phyloP scores from a whole-genome alignment of 2,113 vertebrate species.

The Gopherus evgoodei region DNA sequence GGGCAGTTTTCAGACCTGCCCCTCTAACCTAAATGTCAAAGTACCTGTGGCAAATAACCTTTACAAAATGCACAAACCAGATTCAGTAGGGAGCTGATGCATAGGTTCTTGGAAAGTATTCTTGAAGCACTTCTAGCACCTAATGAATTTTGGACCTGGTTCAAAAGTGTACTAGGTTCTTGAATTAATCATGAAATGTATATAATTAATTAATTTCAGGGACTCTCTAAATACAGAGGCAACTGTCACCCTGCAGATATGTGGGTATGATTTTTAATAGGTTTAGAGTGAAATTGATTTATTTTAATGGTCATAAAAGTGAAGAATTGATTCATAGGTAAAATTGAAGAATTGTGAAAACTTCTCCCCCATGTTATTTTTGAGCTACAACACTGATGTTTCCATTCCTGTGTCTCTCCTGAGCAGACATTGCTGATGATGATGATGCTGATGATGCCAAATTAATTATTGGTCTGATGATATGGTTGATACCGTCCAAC shows the following conservation, averaged over 20 bases:
- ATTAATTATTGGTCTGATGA: not conserved
- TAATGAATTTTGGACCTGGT: not conserved
- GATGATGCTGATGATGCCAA: not conserved
- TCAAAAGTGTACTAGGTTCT: not conserved
- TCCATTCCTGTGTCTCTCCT: not conserved
- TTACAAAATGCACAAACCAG: not conserved
- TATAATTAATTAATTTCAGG: not conserved
- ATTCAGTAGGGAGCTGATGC: conserved; percentile 1
- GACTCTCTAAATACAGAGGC: not conserved
- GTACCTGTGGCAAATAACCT: not conserved
- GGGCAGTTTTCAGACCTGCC: not conserved
- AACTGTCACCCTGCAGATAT: not conserved
- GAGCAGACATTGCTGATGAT: not conserved
- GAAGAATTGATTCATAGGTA: not conserved
- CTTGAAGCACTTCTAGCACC: not conserved
- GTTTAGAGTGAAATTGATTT: not conserved
- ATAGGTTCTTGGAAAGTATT: not conserved
- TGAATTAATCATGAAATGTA: not conserved
- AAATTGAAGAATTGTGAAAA: not conserved
- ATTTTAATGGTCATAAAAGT: not conserved
- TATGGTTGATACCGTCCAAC: not conserved
- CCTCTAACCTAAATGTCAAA: conserved; percentile 5
- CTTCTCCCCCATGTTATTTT: not conserved
- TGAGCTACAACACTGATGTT: not conserved
- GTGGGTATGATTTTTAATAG: accelerated